Evolutionary conservation across 2,888 invertebrate species (phyloP), one percentile per base, ranked within the genome.

Genomic region (Oscheius sp.): DNA sequence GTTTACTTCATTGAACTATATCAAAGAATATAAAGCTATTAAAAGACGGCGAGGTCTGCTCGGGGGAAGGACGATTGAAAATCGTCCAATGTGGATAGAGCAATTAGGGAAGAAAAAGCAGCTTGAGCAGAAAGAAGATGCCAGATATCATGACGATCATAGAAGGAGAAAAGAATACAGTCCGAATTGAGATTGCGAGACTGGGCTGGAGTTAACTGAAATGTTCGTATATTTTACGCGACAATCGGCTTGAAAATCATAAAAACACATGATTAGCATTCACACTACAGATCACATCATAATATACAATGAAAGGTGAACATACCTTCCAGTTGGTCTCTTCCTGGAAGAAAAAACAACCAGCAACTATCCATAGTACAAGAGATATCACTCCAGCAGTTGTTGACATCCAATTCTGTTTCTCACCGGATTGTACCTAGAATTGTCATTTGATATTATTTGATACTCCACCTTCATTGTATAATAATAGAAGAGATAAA

Each of bases 401-500:
- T 8, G n/a, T 28, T 44, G 44, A 44, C 28, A 59, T 8, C 44
- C 41, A 26, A 26, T 59, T 59, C n/a, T 28, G n/a, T n/a, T 26
- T 41, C 28, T 59, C 59, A 17, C 30, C 14, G 8, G 59, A 3
- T 24, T 12, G 26, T 24, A 41, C 17, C 44, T 59, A 36, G 24
- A 56, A 36, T 4, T 9, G n/a, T 36, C 20, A 4, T 17, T 56
- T 50, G 26, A 8, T 2, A 28, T 9, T 9, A 20, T 2, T 36
- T 17, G 1, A 12, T n/a, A 5, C 8, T 14, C 9, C 2, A 91
- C 91, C 90, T 94, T 94, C 92, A 93, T 93, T 2, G 90, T 86
- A 50, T 93, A 90, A 87, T 94, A 94, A 87, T 93, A 93, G 66
- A 90, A 86, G 14, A 91, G 91, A 87, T 94, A 94, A 6, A 94